Evolutionary conservation across 1,140 invertebrate genomes (phyloP), one percentile per base, ranked within the genome.

Genomic region (Anadara kagoshimensis): DNA sequence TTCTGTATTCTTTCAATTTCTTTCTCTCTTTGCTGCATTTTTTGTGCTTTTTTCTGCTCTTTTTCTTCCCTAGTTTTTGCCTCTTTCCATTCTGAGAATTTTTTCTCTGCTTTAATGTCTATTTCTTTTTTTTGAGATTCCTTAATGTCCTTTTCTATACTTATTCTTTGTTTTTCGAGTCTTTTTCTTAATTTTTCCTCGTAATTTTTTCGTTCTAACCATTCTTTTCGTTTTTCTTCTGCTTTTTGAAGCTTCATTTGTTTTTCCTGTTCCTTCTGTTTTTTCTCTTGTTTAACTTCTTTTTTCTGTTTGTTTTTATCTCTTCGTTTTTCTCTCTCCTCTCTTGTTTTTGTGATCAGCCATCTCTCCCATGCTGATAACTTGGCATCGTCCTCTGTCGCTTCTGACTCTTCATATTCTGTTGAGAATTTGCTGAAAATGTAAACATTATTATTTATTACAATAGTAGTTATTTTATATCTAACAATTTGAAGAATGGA

Each of bases 341-440:
- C 73, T 69, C 80, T 80, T 7, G 78, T 80, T 69, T 86, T 86
- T n/a, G 78, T 44, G 43, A 86, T 80, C 0, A 86, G 57, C 85
- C 85, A 86, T 53, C 79, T 73, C 78, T 84, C 83, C 83, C 83
- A 85, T 43, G 85, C 71, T 14, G 83, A 85, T 54, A 86, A 44
- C 0, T 67, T 51, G 44, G 61, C 61, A n/a, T 69, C 75, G 11
- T 68, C 56, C 18, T 72, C 59, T 44, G 70, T 57, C 49, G 71
- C 47, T 44, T 74, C 72, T 44, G 76, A 49, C 20, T 59, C 47
- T 24, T 73, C 70, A 51, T 72, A 73, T 29, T 74, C 71, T 20
- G 29, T 36, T 3, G 71, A 66, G 41, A 68, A 73, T 54, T 75
- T 79, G 53, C 63, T 71, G 69, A 45, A 69, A 57, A 56, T 12